Conservation (phyloP, 2,888 invertebrate species). For the Apamea crenata region DNA sequence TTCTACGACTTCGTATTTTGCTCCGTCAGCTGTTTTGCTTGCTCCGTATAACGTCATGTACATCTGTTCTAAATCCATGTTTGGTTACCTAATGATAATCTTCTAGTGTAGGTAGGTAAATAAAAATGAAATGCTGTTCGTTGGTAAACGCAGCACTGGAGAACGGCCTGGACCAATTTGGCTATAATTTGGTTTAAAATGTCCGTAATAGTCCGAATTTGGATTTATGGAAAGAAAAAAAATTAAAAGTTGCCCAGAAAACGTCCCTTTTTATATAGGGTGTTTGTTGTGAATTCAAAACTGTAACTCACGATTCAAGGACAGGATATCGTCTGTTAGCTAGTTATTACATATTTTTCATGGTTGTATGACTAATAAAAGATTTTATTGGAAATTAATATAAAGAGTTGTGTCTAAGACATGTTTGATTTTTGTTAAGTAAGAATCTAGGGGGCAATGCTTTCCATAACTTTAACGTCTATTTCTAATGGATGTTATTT, state of each 20-base stretch:
- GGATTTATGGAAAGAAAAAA: neutral
- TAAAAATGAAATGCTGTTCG: neutral
- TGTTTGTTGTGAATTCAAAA: neutral
- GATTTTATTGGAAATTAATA: neutral
- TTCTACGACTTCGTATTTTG: conserved; percentile 61
- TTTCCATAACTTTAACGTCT: too few relatives aligned
- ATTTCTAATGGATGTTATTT: too few relatives aligned
- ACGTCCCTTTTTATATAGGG: neutral
- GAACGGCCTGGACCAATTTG: neutral
- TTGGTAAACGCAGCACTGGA: neutral
- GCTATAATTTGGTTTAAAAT: too few relatives aligned
- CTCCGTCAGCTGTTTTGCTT: conserved; percentile 58
- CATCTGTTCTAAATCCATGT: conserved; percentile 71
- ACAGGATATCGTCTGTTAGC: neutral
- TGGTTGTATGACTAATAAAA: neutral
- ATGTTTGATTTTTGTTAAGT: neutral
- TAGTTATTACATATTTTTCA: neutral
- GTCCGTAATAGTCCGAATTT: too few relatives aligned
- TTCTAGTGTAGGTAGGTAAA: too few relatives aligned
- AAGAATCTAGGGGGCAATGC: neutral
- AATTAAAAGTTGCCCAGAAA: neutral
- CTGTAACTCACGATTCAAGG: neutral
- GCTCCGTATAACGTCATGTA: conserved; percentile 67
- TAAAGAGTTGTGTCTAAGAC: neutral
- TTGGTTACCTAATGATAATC: neutral